Percentiles rank a stretch among this genome's conserved stretches.
phyloP scores from a whole-genome alignment of 2,113 vertebrate genomes.

The Calidris pugnax region DNA sequence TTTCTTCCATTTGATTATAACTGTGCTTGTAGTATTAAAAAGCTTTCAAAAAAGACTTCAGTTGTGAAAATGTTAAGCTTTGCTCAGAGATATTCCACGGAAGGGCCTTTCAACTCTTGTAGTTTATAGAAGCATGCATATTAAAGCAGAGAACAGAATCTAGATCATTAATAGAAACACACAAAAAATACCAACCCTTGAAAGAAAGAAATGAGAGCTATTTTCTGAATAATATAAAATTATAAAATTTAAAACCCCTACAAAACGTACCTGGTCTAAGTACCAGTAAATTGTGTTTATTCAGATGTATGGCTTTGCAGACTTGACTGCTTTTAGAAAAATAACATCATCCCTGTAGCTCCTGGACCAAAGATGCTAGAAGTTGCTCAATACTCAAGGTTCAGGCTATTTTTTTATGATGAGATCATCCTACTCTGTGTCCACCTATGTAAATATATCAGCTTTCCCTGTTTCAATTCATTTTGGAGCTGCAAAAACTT shows the following conservation, averaged over 20 bases:
- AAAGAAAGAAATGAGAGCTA: neutral
- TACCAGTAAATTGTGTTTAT: neutral
- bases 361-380: neutral
- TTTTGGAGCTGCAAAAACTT: neutral
- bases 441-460: neutral
- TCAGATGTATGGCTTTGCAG: neutral
- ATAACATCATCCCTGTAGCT: neutral
- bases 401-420: neutral
- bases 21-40: neutral
- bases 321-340: neutral
- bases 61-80: neutral
- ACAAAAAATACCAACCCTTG: neutral
- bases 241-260: neutral
- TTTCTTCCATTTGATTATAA: neutral
- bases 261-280: neutral
- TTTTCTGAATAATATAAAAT: neutral
- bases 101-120: neutral
- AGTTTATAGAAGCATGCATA: neutral
- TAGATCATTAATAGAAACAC: neutral
- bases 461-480: neutral
- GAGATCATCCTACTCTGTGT: neutral
- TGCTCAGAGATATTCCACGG: neutral
- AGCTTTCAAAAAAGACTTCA: neutral
- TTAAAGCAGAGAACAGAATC: neutral
- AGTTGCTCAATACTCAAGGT: neutral